Percentiles rank a stretch among this genome's conserved stretches.
These are phyloP conservation scores for Pseudochromis fuscus DNA, from an alignment of 2,797 vertebrate species.

Conservation along the genomic window DNA sequence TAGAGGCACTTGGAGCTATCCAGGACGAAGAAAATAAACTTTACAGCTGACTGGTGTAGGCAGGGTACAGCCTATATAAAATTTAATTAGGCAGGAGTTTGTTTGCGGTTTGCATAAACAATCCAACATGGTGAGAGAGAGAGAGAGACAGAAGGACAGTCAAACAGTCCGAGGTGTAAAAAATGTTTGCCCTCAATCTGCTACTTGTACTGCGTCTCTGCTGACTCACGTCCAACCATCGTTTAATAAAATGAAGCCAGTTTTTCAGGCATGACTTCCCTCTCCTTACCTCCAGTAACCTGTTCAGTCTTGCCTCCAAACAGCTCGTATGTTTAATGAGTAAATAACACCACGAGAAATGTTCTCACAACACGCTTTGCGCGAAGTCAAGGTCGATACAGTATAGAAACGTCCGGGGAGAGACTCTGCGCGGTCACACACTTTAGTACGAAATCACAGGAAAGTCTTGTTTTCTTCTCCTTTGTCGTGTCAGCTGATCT, in stretches of 20 bases:
- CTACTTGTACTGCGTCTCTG: constrained; percentile 26
- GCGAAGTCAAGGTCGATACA: constrained; percentile 29
- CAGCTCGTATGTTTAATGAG: constrained; percentile 57
- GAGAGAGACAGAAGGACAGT: constrained; percentile 18
- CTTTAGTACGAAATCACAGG: neutral
- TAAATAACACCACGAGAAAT: constrained; percentile 62
- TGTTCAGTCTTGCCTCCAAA: constrained; percentile 80
- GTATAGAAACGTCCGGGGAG: constrained; percentile 7
- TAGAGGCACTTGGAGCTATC: constrained; percentile 19
- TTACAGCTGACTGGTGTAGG: constrained; percentile 23
- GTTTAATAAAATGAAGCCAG: constrained; percentile 70
- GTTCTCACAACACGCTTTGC: constrained; percentile 35
- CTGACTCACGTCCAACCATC: constrained; percentile 64
- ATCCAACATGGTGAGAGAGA: constrained; percentile 5
- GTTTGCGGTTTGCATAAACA: constrained; percentile 63
- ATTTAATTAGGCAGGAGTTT: constrained; percentile 56
- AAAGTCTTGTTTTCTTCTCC: constrained; percentile 8
- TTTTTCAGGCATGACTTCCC: constrained; percentile 71
- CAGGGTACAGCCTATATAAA: constrained; percentile 25
- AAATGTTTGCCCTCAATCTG: constrained; percentile 56
- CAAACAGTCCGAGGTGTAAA: constrained; percentile 37
- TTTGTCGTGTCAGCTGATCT: constrained; percentile 16
- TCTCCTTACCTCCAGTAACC: constrained; percentile 72
- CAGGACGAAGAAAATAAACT: constrained; percentile 53
- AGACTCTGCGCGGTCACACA: neutral